Conservation (phyloP, 2,888 invertebrate species). For the Athalia circularis region DNA sequence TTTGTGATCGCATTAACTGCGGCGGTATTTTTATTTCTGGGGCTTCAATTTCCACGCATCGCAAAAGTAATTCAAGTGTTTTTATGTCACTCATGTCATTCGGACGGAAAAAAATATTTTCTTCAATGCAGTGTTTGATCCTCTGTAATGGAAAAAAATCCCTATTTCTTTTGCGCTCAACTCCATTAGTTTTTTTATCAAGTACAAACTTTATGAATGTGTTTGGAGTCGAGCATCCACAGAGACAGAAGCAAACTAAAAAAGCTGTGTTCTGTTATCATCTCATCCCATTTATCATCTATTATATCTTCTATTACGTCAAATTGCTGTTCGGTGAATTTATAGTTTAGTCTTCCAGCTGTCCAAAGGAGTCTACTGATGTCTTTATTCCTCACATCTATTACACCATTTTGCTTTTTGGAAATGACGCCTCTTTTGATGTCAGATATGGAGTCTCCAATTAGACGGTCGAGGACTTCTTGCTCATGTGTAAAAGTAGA, state of each 20-base stretch:
- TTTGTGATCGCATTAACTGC: conserved; percentile 54
- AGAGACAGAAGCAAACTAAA: conserved; percentile 70
- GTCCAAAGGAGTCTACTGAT: conserved; percentile 74
- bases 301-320: conserved; percentile 48
- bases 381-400: conserved; percentile 71
- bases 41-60: conserved; percentile 71
- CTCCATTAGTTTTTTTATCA: not conserved
- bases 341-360: conserved; percentile 68
- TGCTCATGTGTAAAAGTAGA: conserved; percentile 70
- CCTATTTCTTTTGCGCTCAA: not conserved
- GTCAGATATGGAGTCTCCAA: conserved; percentile 62
- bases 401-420: too few species aligned
- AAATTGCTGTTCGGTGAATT: conserved; percentile 56
- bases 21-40: conserved; percentile 64
- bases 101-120: conserved; percentile 46
- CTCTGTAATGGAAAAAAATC: conserved; percentile 17
- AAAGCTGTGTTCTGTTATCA: conserved; percentile 63
- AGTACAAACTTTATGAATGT: conserved; percentile 59
- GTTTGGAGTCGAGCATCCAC: conserved; percentile 71
- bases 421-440: conserved; percentile 45
- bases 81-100: conserved; percentile 52
- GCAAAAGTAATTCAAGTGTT: conserved; percentile 70
- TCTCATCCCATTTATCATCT: conserved; percentile 52
- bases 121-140: conserved; percentile 46
- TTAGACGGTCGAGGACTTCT: conserved; percentile 63